Evolutionary conservation across 2,797 vertebrate genomes (phyloP), one percentile per base, ranked within the genome.

Genomic region (Gymnoscopelus microlampas): DNA sequence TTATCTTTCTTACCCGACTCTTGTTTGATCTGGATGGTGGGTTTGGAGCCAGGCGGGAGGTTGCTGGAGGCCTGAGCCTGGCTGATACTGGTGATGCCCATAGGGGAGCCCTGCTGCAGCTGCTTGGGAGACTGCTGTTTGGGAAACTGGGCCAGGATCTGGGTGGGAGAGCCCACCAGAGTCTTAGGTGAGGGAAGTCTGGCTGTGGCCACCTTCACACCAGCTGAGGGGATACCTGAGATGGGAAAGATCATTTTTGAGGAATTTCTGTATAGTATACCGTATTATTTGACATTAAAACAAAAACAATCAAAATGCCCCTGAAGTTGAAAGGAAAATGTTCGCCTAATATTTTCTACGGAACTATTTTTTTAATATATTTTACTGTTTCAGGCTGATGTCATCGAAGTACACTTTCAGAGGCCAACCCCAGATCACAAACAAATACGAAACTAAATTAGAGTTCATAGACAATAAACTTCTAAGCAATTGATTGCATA

Each of bases 11-110:
- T 85, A 99, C 98, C 98, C 60, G 98, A 98, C 90, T 99, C 98
- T 65, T 99, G 98, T 75, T 99, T 99, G 91, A 99, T 99, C 91
- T 99, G 98, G 71, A 99, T 99, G 84, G 97, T 98, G 82, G 98
- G 97, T 77, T 99, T 99, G 77, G 94, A 85, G 53, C 94, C 94
- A 0, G 95, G 90, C 0, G 94, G 19, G 19, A 90, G 71, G 93
- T 19, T 77, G 72, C 84, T 88, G 76, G 92, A 83, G 3, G 90
- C 92, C 56, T 93, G 94, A 14, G 63, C 72, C 69, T 92, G 83
- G 44, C 83, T 62, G 2, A 92, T 5, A 2, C 93, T 76, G 10
- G 94, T 80, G 0, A 86, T 91, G 6, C 92, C 90, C 60, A 95
- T 68, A 8, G 94, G 78, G 0, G 93, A 93, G 7, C 91, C 90